A percentile compares a stretch with the other conserved stretches of the same genome.
Evolutionary conservation across 2,888 invertebrate genomes (phyloP).

Genomic region (Scotopteryx bipunctaria): DNA sequence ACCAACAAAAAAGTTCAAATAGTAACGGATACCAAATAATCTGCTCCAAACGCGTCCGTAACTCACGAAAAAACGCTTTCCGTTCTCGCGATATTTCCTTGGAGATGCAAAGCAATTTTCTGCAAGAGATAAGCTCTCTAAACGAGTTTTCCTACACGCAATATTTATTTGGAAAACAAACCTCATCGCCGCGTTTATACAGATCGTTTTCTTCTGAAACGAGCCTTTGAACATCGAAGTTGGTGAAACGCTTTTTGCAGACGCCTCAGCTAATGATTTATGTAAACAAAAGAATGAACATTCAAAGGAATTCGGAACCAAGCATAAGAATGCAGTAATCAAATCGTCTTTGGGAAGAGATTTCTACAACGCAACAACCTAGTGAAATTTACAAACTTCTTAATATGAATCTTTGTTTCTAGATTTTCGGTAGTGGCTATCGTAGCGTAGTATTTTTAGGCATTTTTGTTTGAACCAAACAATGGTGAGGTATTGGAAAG

Average conservation of each 20-base stretch:
- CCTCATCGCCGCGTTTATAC: slow-evolving; percentile 42
- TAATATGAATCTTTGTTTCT: no score
- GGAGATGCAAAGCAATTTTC: slow-evolving; percentile 80
- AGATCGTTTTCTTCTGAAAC: slow-evolving; percentile 35
- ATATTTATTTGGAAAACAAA: slow-evolving; percentile 57
- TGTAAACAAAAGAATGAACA: slow-evolving; percentile 40
- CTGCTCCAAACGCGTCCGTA: slow-evolving; percentile 57
- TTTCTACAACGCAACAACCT: slow-evolving; percentile 7
- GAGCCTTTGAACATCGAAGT: slow-evolving; percentile 32
- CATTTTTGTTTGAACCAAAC: no score
- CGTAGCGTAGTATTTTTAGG: no score
- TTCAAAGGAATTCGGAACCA: slow-evolving; percentile 47
- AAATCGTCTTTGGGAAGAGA: slow-evolving; percentile 39
- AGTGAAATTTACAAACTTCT: background rate
- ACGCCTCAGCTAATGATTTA: slow-evolving; percentile 40
- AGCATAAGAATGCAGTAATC: slow-evolving; percentile 56
- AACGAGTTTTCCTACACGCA: slow-evolving; percentile 63
- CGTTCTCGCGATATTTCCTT: slow-evolving; percentile 72
- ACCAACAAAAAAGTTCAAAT: slow-evolving; percentile 26
- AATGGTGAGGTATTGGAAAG: background rate
- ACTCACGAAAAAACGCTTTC: slow-evolving; percentile 66
- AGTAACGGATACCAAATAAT: slow-evolving; percentile 36
- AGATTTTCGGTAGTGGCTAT: no score
- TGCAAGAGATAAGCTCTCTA: slow-evolving; percentile 73
- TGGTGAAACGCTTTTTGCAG: slow-evolving; percentile 37